A percentile compares a stretch with the other conserved stretches of the same genome.
phyloP scores from a whole-genome alignment of 2,113 vertebrate species.

The Oryzias javanicus region DNA sequence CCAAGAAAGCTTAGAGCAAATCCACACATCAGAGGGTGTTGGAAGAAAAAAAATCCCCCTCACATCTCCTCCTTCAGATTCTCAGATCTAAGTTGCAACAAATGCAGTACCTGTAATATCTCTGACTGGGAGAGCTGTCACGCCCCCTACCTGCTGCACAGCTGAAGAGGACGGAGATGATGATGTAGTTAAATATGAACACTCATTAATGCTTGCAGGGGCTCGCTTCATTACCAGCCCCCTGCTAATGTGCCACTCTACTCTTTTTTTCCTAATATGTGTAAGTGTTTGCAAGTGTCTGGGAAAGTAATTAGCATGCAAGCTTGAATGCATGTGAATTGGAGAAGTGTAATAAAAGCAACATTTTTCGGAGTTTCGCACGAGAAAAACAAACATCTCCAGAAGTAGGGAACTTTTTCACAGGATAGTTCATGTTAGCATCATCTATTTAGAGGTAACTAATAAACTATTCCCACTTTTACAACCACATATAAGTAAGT shows the following conservation, averaged over 20 bases:
- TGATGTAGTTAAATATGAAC: conserved; percentile 68
- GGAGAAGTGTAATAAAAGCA: too few relatives aligned
- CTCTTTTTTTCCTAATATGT: conserved; percentile 23
- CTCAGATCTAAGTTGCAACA: conserved; percentile 62
- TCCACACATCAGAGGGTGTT: conserved; percentile 20
- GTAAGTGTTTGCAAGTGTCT: conserved; percentile 7
- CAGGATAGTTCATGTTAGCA: too few relatives aligned
- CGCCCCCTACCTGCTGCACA: conserved; percentile 53
- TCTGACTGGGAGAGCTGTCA: conserved; percentile 52
- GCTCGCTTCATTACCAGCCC: conserved; percentile 67
- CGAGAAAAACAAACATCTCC: too few relatives aligned
- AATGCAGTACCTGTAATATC: conserved; percentile 48
- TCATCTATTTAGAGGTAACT: too few relatives aligned
- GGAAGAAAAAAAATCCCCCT: conserved; percentile 16
- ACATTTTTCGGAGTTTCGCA: too few relatives aligned
- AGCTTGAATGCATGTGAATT: neutral
- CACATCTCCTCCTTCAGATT: conserved; percentile 42
- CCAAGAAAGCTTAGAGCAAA: conserved; percentile 50
- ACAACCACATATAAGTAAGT: too few relatives aligned
- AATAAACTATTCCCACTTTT: too few relatives aligned
- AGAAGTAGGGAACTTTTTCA: too few relatives aligned
- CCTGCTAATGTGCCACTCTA: conserved; percentile 56
- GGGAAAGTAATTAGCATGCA: conserved; percentile 6
- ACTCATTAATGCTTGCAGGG: conserved; percentile 64
- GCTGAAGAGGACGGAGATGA: conserved; percentile 54